Percentiles rank a stretch among this genome's conserved stretches.
phyloP scores from a whole-genome alignment of 1,140 invertebrate species.

The Tyrophagus putrescentiae region DNA sequence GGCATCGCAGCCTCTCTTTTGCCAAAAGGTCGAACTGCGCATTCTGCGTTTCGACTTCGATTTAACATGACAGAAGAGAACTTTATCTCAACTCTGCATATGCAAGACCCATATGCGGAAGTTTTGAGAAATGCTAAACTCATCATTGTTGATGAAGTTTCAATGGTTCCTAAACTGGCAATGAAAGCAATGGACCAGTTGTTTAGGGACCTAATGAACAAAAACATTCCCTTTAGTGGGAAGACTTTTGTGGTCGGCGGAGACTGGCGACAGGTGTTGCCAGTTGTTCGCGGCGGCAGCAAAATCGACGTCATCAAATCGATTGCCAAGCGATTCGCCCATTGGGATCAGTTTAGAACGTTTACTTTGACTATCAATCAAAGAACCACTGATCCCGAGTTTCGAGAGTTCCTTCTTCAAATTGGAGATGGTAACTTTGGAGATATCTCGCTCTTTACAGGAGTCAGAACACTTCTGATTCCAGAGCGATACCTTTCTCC shows the following conservation, averaged over 20 bases:
- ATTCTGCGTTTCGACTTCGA: background rate
- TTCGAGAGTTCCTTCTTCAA: no score
- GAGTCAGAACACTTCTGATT: no score
- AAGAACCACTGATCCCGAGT: conserved; percentile 3
- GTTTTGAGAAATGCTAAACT: background rate
- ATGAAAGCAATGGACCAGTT: conserved; percentile 30
- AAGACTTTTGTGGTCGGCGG: conserved; percentile 32
- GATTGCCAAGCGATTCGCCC: conserved; percentile 30
- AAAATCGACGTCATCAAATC: conserved; percentile 31
- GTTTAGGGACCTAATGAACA: conserved; percentile 31
- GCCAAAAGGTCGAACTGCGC: background rate
- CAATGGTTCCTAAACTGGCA: background rate
- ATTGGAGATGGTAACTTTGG: no score
- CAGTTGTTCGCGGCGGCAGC: conserved; percentile 33
- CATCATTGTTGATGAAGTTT: background rate
- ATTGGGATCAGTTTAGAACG: conserved; percentile 22
- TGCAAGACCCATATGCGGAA: background rate
- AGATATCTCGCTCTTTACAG: no score
- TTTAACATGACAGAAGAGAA: background rate
- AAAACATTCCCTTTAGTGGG: conserved; percentile 25
- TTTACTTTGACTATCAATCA: conserved; percentile 25
- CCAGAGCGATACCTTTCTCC: no score
- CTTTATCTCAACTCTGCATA: background rate
- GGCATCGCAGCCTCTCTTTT: background rate
- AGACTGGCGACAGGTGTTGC: conserved; percentile 38